Base-by-base conservation (phyloP, 2,797 vertebrate genomes). In the Carduelis carduelis region DNA sequence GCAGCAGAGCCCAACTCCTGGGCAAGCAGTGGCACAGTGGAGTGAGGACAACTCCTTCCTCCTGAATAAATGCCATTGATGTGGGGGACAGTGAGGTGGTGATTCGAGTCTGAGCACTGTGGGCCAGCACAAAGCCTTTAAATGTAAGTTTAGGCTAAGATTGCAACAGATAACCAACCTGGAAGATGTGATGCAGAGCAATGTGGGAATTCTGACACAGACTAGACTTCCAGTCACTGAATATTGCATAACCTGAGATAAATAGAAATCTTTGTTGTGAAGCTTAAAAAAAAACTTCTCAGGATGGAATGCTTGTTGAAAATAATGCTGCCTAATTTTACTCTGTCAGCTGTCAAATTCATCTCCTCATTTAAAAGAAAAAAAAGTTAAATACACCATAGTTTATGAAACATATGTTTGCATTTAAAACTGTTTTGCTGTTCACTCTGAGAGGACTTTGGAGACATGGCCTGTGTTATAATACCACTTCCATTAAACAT, bases 351-450 rank as follows among this genome's bases (percentile, higher is more conserved):
- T 79, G 46, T 61, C 87, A 91, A 91, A 89, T 68, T 68, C 20
- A 64, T 52, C 69, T 79, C 57, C 28, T 78, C 39, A 34, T 90
- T 64, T 8, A 52, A 34, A 79, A 56, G 32, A 74, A 81, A 57
- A 35, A 65, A 18, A 35, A 59, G 64, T 80, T 34, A 96, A 94
- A 92, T 92, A 89, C 71, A 87, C 70, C 46, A 46, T 92, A 85
- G 74, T 96, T 95, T 95, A 90, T 89, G 65, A 84, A 94, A 88
- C 30, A 30, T 82, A 63, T 90, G 79, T 91, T 95, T 95, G 88
- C 70, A 74, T 97, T 97, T 94, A 75, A 89, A 74, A 91, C 50
- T 77, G 74, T 94, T 95, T 93, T 93, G 82, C 81, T 94, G 44
- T 80, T 97, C 90, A 12, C 89, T 91, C 91, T 90, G 70, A 91